Evolutionary conservation across 2,113 vertebrate genomes (phyloP).

Genomic region (Porphyrio hochstetteri): DNA sequence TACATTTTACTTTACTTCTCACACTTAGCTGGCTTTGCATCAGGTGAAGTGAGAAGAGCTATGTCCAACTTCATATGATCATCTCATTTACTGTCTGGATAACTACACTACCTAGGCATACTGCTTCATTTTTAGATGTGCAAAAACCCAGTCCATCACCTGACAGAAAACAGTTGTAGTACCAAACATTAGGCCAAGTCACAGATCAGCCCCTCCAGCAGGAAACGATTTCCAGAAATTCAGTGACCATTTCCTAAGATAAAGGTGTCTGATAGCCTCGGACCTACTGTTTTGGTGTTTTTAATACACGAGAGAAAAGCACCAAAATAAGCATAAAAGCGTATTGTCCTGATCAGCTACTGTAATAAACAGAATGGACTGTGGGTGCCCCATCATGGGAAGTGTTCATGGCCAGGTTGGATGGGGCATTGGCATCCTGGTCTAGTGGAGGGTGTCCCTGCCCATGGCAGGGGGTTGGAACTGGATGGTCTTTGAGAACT

Average conservation of each 20-base stretch:
- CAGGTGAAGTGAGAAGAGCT: background rate
- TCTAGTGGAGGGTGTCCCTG: no score
- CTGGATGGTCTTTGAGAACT: no score
- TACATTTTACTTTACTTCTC: background rate
- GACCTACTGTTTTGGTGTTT: fast-evolving
- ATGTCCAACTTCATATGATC: background rate
- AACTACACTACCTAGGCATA: background rate
- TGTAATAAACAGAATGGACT: background rate
- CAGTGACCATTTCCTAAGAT: background rate
- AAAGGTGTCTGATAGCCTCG: background rate
- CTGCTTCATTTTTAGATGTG: background rate
- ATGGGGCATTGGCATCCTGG: no score
- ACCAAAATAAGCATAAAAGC: background rate
- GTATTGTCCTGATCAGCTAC: background rate
- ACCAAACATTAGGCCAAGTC: background rate
- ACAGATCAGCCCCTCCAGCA: background rate
- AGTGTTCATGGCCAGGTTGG: no score
- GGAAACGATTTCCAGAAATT: background rate
- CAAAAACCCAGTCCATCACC: background rate
- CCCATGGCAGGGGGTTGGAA: no score
- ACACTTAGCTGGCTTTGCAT: background rate
- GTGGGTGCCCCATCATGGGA: no score
- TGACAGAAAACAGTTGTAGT: background rate
- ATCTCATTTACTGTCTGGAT: background rate
- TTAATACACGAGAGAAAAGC: background rate